These are phyloP conservation scores for Phoxinus phoxinus DNA, from an alignment of 2,113 vertebrate genomes.

Conservation along the genomic window DNA sequence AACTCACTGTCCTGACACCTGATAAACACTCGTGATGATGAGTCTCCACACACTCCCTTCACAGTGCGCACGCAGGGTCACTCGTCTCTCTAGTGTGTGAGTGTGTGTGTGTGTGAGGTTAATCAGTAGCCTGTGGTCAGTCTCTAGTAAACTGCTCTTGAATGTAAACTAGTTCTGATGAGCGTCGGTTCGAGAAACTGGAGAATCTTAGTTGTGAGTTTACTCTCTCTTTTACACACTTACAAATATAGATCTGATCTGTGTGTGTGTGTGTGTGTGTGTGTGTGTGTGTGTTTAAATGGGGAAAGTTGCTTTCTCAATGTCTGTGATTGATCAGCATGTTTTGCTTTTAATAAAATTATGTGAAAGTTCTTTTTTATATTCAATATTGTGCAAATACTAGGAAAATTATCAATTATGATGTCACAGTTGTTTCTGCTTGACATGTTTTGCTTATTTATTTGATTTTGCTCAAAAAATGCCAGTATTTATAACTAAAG, in stretches of 20 bases:
- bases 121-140: constrained; percentile 74
- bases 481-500: background rate
- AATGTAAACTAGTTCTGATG: constrained; percentile 57
- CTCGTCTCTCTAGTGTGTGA: constrained; percentile 62
- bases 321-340: background rate
- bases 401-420: too few relatives aligned
- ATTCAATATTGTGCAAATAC: background rate
- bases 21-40: background rate
- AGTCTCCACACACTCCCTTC: background rate
- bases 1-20: background rate
- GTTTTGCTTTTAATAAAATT: background rate
- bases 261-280: background rate
- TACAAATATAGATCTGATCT: background rate
- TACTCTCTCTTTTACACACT: background rate
- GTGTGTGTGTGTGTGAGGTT: constrained; percentile 69
- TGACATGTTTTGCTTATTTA: background rate
- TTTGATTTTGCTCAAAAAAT: background rate
- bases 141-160: constrained; percentile 69
- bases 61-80: background rate
- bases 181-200: constrained; percentile 45
- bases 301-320: background rate
- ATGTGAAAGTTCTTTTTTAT: background rate
- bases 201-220: constrained; percentile 64
- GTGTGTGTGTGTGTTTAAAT: background rate
- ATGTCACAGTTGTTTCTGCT: background rate